Base-by-base conservation (phyloP, 2,888 invertebrate genomes). In the Sphaerophoria rueppellii region DNA sequence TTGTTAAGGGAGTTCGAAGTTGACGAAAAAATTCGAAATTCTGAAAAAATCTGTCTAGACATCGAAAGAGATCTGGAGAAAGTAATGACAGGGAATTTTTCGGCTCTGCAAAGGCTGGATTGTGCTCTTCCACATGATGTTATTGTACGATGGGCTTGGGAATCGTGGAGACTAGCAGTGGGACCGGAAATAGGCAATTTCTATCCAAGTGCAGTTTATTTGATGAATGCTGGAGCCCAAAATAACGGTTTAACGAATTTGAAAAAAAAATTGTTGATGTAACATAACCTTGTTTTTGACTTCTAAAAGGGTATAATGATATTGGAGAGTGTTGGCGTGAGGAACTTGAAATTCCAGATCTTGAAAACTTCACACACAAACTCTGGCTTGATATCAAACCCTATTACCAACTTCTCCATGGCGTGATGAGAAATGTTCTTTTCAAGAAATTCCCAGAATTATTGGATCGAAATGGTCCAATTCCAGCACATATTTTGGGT, bases 401-500 rank as follows among this genome's bases (percentile, higher is more conserved):
- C 0, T 90, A 96, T 0, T 96, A 96, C 89, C 89, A 92, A 24
- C 91, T 95, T 35, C 91, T 97, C 0, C 97, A 97, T 90, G 96
- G 95, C 0, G 95, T 96, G 4, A 93, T 95, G 0, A 92, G 96
- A 85, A 93, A 93, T 82, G 93, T 93, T 75, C 90, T 95, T 0
- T 89, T 90, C 34, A 88, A 92, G 82, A 90, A 92, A 74, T 94
- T 94, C 89, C 0, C 94, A 93, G 43, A 89, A 91, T 82, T 89
- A 91, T 40, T 95, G 95, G 88, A 95, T 94, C 0, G 91, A 74
- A 90, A 88, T 14, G 95, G 94, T 2, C 93, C 94, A 0, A 94
- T 96, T 87, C 95, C 95, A 0, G 94, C 95, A 12, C 95, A 96
- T 92, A 91, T 96, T 77, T 89, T 95, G 81, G 95, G 95, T 94